Evolutionary conservation across 1,140 invertebrate species (phyloP).

Genomic region (Ladona fulva): DNA sequence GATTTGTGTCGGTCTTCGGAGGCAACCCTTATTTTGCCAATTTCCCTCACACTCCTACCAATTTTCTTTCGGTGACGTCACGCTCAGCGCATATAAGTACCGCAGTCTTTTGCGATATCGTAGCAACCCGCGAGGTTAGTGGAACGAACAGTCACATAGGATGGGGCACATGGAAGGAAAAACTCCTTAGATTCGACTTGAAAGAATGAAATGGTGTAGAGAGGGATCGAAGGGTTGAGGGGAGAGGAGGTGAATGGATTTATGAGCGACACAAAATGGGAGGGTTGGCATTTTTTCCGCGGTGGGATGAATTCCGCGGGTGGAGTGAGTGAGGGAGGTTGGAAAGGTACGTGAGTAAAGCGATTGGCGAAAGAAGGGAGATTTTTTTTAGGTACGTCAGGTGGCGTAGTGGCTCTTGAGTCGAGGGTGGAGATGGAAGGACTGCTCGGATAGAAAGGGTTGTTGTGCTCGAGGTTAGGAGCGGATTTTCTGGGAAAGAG

Average conservation of each 20-base stretch:
- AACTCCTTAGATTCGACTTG: no score
- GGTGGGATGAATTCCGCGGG: neutral
- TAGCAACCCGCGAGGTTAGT: no score
- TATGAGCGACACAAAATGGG: slow-evolving; percentile 4
- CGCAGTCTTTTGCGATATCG: no score
- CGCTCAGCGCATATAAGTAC: no score
- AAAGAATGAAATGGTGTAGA: no score
- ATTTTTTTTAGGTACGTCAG: neutral
- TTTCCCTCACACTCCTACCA: no score
- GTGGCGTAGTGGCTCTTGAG: neutral
- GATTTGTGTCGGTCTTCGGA: no score
- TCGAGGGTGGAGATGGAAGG: neutral
- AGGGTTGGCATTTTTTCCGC: neutral
- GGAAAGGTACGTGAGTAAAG: neutral
- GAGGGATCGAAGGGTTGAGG: no score
- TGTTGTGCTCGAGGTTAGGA: neutral
- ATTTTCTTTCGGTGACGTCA: no score
- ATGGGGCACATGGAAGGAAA: no score
- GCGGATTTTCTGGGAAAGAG: neutral
- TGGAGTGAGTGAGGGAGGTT: neutral
- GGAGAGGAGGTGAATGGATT: neutral
- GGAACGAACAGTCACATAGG: no score
- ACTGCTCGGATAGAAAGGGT: neutral
- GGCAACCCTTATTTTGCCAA: no score
- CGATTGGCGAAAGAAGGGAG: neutral